Evolutionary conservation across 2,888 invertebrate genomes (phyloP), one percentile per base, ranked within the genome.

Genomic region (Choreutis nemorana): DNA sequence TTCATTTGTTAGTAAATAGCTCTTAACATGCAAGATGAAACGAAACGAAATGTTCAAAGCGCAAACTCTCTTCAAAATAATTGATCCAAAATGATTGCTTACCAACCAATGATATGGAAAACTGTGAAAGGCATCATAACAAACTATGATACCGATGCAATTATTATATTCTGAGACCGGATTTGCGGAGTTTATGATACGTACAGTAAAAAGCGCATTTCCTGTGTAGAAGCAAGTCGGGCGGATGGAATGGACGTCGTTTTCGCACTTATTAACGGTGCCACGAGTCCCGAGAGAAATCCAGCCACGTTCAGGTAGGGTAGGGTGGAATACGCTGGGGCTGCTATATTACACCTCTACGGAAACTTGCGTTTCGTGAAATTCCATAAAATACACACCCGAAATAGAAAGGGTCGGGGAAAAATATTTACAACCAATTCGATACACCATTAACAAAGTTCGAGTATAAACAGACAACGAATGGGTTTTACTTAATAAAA

Each of bases 221-320:
- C 42, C 45, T 40, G 37, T 40, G 36, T 34, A 12, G 8, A 12
- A 8, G 24, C 31, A 34, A 29, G 26, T 34, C 28, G 27, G 26
- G 33, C 30, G 33, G 37, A 27, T 34, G 44, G 46, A 41, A 49
- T 48, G 50, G 40, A 45, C 42, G 47, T 30, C 46, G 52, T 60
- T 60, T 61, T 57, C 50, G 55, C 58, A 59, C 55, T 64, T 68
- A 66, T 61, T 60, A 59, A 64, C 55, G 49, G 45, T 35, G 47
- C 45, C 54, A 48, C 47, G 53, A 53, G 48, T 70, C 72, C 73
- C 73, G 57, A 43, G 73, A 66, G 73, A 67, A 66, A 65, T 68
- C 48, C 45, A 42, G 40, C 48, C 57, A n/a, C n/a, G 15, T 53
- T 48, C 65, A 65, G 59, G 61, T 60, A 48, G 66, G 68, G 70